Evolutionary conservation across 2,797 vertebrate genomes (phyloP).

Genomic region (Argyrosomus regius): DNA sequence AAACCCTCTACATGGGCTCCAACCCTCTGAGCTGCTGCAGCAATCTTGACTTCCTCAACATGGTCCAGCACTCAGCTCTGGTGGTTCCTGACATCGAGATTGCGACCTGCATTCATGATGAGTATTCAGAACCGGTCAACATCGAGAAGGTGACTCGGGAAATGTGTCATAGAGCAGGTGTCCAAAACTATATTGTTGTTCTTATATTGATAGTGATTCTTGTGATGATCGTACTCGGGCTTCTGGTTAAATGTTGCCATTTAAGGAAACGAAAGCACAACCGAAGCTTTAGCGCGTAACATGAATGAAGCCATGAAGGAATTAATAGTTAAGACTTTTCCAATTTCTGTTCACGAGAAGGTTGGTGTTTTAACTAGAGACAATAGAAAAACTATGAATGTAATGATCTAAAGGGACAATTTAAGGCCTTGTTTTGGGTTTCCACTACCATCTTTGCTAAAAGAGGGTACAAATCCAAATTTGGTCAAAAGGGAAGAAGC

Average conservation of each 20-base stretch:
- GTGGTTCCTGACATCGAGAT: conserved; percentile 86
- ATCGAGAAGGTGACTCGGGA: conserved; percentile 83
- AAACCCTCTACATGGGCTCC: conserved; percentile 90
- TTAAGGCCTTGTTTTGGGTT: conserved; percentile 2
- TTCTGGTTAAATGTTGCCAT: conserved; percentile 74
- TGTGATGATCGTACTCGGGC: conserved; percentile 66
- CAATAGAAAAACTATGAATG: conserved; percentile 32
- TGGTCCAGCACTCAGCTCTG: conserved; percentile 88
- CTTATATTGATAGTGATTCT: conserved; percentile 78
- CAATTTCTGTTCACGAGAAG: neutral
- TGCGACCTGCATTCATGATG: conserved; percentile 85
- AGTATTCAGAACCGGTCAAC: conserved; percentile 84
- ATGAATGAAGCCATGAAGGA: conserved; percentile 19
- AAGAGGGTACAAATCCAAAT: neutral
- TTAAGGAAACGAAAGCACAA: conserved; percentile 66
- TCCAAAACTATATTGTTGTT: conserved; percentile 79
- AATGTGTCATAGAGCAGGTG: conserved; percentile 86
- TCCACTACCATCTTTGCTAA: neutral
- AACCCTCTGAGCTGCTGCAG: conserved; percentile 95
- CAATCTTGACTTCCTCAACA: conserved; percentile 87
- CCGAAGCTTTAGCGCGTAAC: conserved; percentile 80
- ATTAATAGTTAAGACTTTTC: neutral
- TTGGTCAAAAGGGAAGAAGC: neutral
- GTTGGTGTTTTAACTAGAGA: conserved; percentile 9
- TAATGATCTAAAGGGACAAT: conserved; percentile 16